Conservation (phyloP, 2,888 invertebrate genomes). For the Diadromus collaris region DNA sequence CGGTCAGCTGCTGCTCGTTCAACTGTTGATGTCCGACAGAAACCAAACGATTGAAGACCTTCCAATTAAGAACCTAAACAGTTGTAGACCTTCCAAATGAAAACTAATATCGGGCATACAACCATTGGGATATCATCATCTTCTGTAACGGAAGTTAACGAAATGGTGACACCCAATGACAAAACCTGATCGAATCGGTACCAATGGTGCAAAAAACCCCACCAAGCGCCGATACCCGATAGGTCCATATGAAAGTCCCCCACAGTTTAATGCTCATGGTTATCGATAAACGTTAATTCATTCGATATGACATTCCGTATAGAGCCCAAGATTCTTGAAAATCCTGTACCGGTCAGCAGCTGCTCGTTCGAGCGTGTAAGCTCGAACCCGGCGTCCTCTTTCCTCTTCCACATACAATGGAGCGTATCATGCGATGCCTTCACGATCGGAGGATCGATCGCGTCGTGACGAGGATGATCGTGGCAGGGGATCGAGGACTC, state of each 20-base stretch:
- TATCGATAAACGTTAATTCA: neutral
- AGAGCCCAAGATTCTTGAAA: conserved; percentile 2
- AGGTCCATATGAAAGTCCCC: neutral
- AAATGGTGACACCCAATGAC: neutral
- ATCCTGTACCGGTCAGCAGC: neutral
- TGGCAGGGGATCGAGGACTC: conserved; percentile 9
- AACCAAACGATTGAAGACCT: too few relatives aligned
- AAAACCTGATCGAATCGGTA: neutral
- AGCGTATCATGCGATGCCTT: conserved; percentile 4
- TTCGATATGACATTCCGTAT: conserved; percentile 5
- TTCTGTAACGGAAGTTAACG: too few relatives aligned
- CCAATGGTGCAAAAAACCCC: neutral
- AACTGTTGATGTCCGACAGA: neutral
- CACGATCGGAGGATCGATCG: conserved; percentile 28
- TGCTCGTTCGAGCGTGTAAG: conserved; percentile 8
- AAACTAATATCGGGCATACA: too few relatives aligned
- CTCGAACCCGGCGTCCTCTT: neutral
- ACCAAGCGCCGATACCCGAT: neutral
- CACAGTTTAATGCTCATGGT: neutral
- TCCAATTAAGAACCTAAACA: too few relatives aligned
- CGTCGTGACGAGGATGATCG: conserved; percentile 26
- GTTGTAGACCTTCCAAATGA: too few relatives aligned
- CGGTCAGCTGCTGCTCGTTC: conserved; percentile 1
- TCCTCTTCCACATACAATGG: neutral
- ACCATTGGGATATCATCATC: too few relatives aligned